These are phyloP conservation scores for Polia nebulosa DNA, from an alignment of 2,888 invertebrate species.

Conservation along the genomic window DNA sequence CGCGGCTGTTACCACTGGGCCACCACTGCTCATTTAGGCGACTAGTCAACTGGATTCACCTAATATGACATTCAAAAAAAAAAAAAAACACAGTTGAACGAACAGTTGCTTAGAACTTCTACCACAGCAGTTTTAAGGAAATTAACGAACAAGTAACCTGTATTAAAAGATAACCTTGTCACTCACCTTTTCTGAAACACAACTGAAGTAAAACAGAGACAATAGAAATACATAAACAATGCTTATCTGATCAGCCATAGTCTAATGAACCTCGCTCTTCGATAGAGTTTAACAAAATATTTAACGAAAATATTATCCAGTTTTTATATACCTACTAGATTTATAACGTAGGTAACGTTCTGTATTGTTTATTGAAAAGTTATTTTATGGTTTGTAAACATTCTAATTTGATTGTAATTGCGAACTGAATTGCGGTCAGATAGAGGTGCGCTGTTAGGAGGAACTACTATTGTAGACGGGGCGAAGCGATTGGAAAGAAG, in stretches of 20 bases:
- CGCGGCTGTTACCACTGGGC: no score
- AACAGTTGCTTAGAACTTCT: neutral
- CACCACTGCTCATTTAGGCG: no score
- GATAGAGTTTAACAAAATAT: neutral
- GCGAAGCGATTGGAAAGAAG: no score
- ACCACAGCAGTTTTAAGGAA: neutral
- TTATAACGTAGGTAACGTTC: no score
- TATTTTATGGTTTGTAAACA: conserved; percentile 44
- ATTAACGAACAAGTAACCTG: neutral
- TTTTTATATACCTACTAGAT: conserved; percentile 18
- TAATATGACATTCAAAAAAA: no score
- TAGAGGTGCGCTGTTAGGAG: neutral
- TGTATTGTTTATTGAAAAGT: conserved; percentile 8
- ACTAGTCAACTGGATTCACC: no score
- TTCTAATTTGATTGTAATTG: conserved; percentile 30
- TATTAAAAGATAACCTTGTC: neutral
- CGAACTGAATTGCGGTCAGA: conserved; percentile 1
- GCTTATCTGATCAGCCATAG: conserved; percentile 21
- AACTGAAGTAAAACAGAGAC: conserved; percentile 23
- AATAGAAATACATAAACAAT: conserved; percentile 23
- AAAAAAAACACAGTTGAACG: neutral
- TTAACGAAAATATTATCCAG: neutral
- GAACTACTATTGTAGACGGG: neutral
- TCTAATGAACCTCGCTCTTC: neutral
- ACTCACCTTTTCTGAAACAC: conserved; percentile 55